Evolutionary conservation across 37 sponge, comb jelly and placozoan genomes (phyloP).

Genomic region (Agelas oroides): DNA sequence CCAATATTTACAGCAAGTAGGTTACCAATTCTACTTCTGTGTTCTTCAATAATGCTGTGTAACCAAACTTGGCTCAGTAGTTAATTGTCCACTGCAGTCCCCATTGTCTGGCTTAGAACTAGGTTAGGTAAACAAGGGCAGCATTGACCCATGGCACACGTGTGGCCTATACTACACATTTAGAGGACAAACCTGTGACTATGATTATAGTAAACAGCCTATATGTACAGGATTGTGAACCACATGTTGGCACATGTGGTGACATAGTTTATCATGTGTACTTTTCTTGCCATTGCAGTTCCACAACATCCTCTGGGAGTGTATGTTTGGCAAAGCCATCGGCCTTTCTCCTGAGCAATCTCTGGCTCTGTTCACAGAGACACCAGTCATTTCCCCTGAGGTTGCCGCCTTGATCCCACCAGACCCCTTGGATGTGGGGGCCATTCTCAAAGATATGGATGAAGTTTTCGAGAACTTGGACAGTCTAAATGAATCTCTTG

Average conservation of each 20-base stretch:
- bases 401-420: not conserved
- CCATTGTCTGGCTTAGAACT: too few relatives aligned
- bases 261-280: not conserved
- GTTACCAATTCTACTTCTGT: too few relatives aligned
- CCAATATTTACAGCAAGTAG: too few relatives aligned
- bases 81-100: too few relatives aligned
- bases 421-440: not conserved
- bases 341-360: conserved; percentile 4
- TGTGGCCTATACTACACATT: too few relatives aligned
- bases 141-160: too few relatives aligned
- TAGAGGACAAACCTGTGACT: too few relatives aligned
- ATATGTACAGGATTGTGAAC: too few relatives aligned
- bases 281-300: not conserved
- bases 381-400: not conserved
- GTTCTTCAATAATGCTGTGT: too few relatives aligned
- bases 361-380: conserved; percentile 8
- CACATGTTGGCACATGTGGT: too few relatives aligned
- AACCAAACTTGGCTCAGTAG: not conserved
- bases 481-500: not conserved
- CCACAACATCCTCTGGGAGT: conserved; percentile 10
- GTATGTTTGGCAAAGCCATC: conserved; percentile 10
- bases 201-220: too few relatives aligned
- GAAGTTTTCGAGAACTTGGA: conserved; percentile 1
- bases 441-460: not conserved
- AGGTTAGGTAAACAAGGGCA: too few relatives aligned